Conservation (phyloP, 1,140 invertebrate genomes). For the Pinna nobilis region DNA sequence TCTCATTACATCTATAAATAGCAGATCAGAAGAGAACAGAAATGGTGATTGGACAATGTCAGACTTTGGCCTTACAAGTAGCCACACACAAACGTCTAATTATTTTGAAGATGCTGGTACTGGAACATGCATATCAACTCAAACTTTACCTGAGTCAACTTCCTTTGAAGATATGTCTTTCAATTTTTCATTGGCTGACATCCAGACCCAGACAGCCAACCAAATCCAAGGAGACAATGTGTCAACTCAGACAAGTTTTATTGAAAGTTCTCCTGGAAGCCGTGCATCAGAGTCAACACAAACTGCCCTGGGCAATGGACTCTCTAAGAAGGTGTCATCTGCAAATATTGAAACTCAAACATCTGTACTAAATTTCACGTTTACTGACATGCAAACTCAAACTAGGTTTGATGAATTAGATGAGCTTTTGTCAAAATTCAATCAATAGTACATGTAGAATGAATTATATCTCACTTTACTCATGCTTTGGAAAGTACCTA, state of each 20-base stretch:
- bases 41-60: too few relatives aligned
- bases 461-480: background rate
- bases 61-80: constrained; percentile 10
- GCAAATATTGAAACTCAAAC: constrained; percentile 29
- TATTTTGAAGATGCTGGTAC: background rate
- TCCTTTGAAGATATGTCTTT: constrained; percentile 6
- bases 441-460: background rate
- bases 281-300: constrained; percentile 3
- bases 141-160: too few relatives aligned
- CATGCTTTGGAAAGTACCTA: background rate
- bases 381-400: constrained; percentile 20
- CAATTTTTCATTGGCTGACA: constrained; percentile 4
- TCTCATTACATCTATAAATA: background rate
- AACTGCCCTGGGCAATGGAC: background rate
- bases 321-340: background rate
- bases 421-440: constrained; percentile 1
- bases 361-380: background rate
- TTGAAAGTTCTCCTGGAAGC: background rate
- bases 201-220: constrained; percentile 8
- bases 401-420: constrained; percentile 1
- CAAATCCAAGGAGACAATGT: constrained; percentile 10
- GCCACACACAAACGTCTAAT: constrained; percentile 8
- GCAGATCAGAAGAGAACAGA: too few relatives aligned
- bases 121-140: background rate
- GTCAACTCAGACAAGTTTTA: constrained; percentile 12